Evolutionary conservation across 2,797 vertebrate species (phyloP), one percentile per base, ranked within the genome.

Genomic region (Enoplosus armatus): DNA sequence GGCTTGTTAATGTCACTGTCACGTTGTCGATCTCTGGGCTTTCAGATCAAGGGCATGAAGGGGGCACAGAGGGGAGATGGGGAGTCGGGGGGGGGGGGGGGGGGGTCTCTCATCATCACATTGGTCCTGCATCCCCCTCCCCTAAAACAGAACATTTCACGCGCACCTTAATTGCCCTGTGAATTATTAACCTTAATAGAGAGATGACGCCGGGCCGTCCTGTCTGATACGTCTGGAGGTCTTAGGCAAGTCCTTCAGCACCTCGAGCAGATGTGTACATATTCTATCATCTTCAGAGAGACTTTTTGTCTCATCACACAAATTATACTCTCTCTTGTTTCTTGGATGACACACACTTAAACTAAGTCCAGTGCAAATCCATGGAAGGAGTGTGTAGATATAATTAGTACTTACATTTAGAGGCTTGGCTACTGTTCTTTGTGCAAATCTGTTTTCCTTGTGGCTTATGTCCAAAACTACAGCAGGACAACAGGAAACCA

Each of bases 1-100:
- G 76, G 90, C 95, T 95, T 86, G 89, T 96, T 96, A 96, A 94
- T 95, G 96, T 96, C 95, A 94, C 86, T 77, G 72, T 94, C 91
- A 86, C 84, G 85, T 86, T 94, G 96, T 94, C 85, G 86, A 91
- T 92, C 92, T 90, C 86, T 86, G 77, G 91, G 89, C 92, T 72
- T 82, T 26, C 69, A 87, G 91, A 95, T 95, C 92, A 94, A 95
- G 95, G 95, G 77, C 84, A 87, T 75, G 56, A 15, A 75, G 66
- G 33, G 35, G 33, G 65, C 31, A 73, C 33, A 16, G 22, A 24
- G 63, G 62, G 41, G 35, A 20, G 15, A 29, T 31, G 56, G 14
- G n/a, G 29, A 45, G 8, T 26, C 33, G 29, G 64, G 35, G 29
- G 64, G 43, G 29, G 35, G 29, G 64, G 35, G 29, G 64, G 43